Evolutionary conservation across 2,797 vertebrate genomes (phyloP).

Genomic region (Pseudochromis fuscus): DNA sequence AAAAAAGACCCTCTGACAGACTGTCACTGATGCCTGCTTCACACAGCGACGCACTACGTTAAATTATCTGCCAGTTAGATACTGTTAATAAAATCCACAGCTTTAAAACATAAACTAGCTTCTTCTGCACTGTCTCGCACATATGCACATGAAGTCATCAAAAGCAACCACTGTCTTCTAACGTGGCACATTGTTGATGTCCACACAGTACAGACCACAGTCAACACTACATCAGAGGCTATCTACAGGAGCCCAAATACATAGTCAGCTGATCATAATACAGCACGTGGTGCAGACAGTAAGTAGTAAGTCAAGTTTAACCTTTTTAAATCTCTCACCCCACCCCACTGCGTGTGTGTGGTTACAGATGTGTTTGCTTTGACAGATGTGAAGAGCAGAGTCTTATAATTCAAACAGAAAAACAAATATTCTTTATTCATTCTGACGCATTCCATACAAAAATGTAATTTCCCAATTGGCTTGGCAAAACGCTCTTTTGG

Average conservation of each 20-base stretch:
- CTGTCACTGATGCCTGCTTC: slow-evolving; percentile 1
- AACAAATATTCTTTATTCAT: slow-evolving; percentile 78
- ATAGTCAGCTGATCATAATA: slow-evolving; percentile 54
- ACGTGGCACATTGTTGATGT: slow-evolving; percentile 5
- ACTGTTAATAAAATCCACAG: slow-evolving; percentile 35
- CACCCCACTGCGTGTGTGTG: slow-evolving; percentile 1
- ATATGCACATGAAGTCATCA: slow-evolving; percentile 16
- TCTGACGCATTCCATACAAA: slow-evolving; percentile 78
- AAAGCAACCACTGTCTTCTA: slow-evolving; percentile 10
- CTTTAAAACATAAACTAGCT: slow-evolving; percentile 22
- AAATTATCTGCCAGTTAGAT: slow-evolving; percentile 27
- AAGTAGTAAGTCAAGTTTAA: slow-evolving; percentile 15
- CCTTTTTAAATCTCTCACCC: slow-evolving; percentile 11
- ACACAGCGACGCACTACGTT: slow-evolving; percentile 3
- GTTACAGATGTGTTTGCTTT: slow-evolving; percentile 45
- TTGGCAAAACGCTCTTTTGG: slow-evolving; percentile 71
- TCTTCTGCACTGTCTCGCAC: slow-evolving; percentile 4
- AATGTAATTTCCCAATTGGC: slow-evolving; percentile 65
- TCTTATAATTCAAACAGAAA: slow-evolving; percentile 68
- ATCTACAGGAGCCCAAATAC: slow-evolving; percentile 59
- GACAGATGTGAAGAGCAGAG: slow-evolving; percentile 64
- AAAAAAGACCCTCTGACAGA: neutral
- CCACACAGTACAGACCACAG: slow-evolving; percentile 19
- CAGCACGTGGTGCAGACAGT: slow-evolving; percentile 35
- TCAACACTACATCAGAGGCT: slow-evolving; percentile 46